phyloP scores from a whole-genome alignment of 1,140 invertebrate species.

The Drosophila truncata region DNA sequence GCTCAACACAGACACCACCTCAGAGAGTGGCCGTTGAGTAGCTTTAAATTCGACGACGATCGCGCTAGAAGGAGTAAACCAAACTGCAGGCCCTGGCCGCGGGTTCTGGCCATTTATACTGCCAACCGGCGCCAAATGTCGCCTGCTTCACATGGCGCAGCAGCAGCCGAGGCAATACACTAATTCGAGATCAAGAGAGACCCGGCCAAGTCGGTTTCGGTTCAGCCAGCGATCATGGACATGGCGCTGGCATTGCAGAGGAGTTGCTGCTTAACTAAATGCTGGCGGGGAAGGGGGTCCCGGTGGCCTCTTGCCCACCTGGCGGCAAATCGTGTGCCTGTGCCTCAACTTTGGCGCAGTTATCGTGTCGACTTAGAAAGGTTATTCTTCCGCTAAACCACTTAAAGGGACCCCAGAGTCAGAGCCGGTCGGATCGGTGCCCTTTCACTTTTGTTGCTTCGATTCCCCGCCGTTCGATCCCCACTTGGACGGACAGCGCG shows the following conservation, averaged over 20 bases:
- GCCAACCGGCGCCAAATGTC: conserved; percentile 75
- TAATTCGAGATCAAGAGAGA: conserved; percentile 75
- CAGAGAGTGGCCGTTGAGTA: conserved; percentile 35
- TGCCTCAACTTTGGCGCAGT: conserved; percentile 56
- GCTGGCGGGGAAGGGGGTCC: conserved; percentile 6
- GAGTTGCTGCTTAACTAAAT: not conserved
- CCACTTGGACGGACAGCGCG: conserved; percentile 41
- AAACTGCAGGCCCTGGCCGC: conserved; percentile 68
- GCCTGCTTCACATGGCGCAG: conserved; percentile 79
- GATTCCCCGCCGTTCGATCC: conserved; percentile 15
- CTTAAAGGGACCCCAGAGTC: conserved; percentile 69
- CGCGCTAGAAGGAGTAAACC: conserved; percentile 67
- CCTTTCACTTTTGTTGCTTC: conserved; percentile 73
- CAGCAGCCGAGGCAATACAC: conserved; percentile 67
- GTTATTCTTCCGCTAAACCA: conserved; percentile 82
- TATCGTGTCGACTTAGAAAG: conserved; percentile 74
- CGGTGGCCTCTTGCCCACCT: conserved; percentile 61
- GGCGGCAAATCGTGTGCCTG: conserved; percentile 68
- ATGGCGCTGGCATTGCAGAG: conserved; percentile 44
- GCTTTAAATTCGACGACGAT: conserved; percentile 44
- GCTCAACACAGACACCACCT: conserved; percentile 53
- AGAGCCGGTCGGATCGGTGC: conserved; percentile 45
- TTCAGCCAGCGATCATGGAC: conserved; percentile 63
- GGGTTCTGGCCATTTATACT: conserved; percentile 80
- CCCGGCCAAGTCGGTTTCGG: conserved; percentile 18